Evolutionary conservation across 2,113 vertebrate genomes (phyloP), one percentile per base, ranked within the genome.

Genomic region (Acrocephalus kingi): DNA sequence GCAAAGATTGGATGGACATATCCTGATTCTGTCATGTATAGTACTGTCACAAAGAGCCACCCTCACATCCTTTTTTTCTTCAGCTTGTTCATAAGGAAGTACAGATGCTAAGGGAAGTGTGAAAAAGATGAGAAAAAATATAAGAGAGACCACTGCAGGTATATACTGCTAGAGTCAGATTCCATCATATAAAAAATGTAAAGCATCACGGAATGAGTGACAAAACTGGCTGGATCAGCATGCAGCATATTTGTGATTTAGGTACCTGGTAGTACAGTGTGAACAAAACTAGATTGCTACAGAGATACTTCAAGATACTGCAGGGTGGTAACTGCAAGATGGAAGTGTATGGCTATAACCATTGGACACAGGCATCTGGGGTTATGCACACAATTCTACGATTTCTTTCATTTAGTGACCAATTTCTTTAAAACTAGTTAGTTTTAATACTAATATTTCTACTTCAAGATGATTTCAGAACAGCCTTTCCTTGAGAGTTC

Each of bases 231-330:
- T 67, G 13, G 5, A 28, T 45, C 83, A 54, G 7, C 9, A 7
- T 35, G 37, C 22, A 54, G 4, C 6, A 7, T 21, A 3, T 11
- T 43, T 64, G 3, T 73, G 10, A 5, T 64, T 64, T 69, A 23
- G 0, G 1, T 24, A 46, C 9, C 0, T 43, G 59, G 8, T 41
- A 4, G 6, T 37, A 28, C 4, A 37, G 1, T 7, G 17, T 55
- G 33, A 90, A 37, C 6, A 23, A 10, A 55, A 39, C 4, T 23
- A 11, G 1, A 6, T 41, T 75, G 11, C 14, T 22, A 6, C 15
- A 37, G 41, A 67, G 5, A 2, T 51, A 33, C 11, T 72, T 72
- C 15, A 59, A 35, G 23, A 67, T 11, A 35, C 14, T 52, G 11
- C 6, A 63, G 7, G 8, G 7, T 11, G 9, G 14, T 51, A 75